phyloP scores from a whole-genome alignment of 2,113 vertebrate species.

The Mixornis gularis region DNA sequence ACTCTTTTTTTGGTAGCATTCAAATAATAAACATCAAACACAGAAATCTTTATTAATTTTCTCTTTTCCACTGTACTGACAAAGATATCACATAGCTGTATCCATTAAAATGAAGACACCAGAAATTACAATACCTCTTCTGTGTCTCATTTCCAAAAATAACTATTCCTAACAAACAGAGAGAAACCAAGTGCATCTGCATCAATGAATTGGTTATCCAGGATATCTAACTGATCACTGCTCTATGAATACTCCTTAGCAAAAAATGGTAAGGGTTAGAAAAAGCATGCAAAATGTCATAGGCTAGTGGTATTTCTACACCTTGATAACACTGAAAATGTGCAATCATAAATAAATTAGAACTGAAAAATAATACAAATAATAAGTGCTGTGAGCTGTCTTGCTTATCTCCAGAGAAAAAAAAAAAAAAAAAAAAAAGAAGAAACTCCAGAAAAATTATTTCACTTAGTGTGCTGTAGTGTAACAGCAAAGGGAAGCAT shows the following conservation, averaged over 20 bases:
- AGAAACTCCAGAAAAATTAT: not conserved
- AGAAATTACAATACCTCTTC: not conserved
- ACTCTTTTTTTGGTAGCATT: not conserved
- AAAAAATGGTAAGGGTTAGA: not conserved
- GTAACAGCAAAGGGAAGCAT: not conserved
- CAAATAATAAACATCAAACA: not conserved
- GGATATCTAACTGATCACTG: not conserved
- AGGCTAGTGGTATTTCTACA: not conserved
- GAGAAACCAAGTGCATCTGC: not conserved
- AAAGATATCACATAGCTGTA: not conserved
- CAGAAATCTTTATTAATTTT: not conserved
- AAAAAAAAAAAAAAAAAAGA: not conserved
- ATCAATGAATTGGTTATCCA: not conserved
- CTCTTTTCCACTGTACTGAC: not conserved
- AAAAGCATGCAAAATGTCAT: not conserved
- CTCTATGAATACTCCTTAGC: not conserved
- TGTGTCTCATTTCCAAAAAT: not conserved
- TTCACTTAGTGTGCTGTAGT: not conserved
- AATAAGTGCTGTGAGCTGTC: not conserved
- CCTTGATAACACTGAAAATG: not conserved
- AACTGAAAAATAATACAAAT: not conserved
- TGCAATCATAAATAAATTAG: not conserved
- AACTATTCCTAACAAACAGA: not conserved
- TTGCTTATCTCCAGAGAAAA: not conserved
- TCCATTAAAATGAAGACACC: not conserved